Conservation (phyloP, 2,113 vertebrate species). For the Mola mola region DNA sequence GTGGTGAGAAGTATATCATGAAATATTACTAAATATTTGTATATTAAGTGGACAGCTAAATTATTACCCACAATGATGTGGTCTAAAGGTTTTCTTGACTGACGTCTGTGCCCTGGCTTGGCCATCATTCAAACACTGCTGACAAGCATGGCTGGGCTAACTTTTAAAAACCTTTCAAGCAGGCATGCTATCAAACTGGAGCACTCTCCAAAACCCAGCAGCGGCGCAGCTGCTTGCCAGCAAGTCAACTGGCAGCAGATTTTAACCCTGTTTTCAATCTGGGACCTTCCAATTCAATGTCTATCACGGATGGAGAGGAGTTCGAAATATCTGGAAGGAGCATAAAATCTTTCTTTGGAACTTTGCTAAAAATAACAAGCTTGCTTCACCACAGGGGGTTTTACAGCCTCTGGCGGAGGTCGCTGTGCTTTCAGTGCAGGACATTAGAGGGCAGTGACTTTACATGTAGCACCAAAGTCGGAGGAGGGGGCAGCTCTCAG, state of each 20-base stretch:
- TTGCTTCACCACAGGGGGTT: slow-evolving; percentile 46
- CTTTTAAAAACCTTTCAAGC: slow-evolving; percentile 55
- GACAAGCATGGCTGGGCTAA: slow-evolving; percentile 43
- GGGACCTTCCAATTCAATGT: slow-evolving; percentile 34
- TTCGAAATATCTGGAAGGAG: slow-evolving; percentile 44
- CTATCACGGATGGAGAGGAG: slow-evolving; percentile 37
- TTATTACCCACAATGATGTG: too few relatives aligned
- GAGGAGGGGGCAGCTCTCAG: slow-evolving; percentile 3
- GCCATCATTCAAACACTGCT: slow-evolving; percentile 16
- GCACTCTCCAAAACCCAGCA: slow-evolving; percentile 40
- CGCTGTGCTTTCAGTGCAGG: slow-evolving; percentile 45
- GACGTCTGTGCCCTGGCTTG: slow-evolving; percentile 28
- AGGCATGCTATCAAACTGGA: slow-evolving; percentile 33
- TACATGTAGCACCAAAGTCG: slow-evolving; percentile 25
- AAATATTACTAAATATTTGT: slow-evolving; percentile 6
- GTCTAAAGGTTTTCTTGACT: slow-evolving; percentile 31
- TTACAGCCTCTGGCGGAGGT: slow-evolving; percentile 17
- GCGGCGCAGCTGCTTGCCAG: slow-evolving; percentile 27
- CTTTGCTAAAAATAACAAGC: slow-evolving; percentile 60
- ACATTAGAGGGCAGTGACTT: slow-evolving; percentile 75
- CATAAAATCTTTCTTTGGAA: slow-evolving; percentile 34
- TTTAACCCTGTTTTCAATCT: slow-evolving; percentile 60
- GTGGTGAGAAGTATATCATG: slow-evolving; percentile 16
- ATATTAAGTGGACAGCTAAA: slow-evolving; percentile 23
- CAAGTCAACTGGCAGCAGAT: slow-evolving; percentile 56